These are phyloP conservation scores for Eleginops maclovinus DNA, from an alignment of 2,113 vertebrate genomes.

Conservation along the genomic window DNA sequence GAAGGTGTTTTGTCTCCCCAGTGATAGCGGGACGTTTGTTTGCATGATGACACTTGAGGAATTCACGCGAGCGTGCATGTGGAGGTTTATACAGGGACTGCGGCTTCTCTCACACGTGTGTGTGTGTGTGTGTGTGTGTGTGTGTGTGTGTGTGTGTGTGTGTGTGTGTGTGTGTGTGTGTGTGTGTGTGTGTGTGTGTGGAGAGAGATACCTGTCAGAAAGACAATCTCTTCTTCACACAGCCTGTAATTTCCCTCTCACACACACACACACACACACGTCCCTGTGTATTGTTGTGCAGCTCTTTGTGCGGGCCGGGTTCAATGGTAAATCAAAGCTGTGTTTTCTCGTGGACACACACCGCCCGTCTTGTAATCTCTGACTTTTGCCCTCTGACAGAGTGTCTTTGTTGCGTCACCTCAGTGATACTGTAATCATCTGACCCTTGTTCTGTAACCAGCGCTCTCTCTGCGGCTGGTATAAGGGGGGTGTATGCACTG, in stretches of 20 bases:
- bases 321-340: slow-evolving; percentile 4
- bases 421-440: slow-evolving; percentile 66
- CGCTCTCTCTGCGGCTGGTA: background rate
- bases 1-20: background rate
- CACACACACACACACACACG: background rate
- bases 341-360: slow-evolving; percentile 12
- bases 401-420: slow-evolving; percentile 64
- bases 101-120: slow-evolving; percentile 61
- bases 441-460: slow-evolving; percentile 65
- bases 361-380: slow-evolving; percentile 31
- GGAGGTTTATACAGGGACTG: slow-evolving; percentile 56
- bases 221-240: background rate
- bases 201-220: too few relatives aligned
- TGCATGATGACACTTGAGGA: slow-evolving; percentile 39
- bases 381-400: slow-evolving; percentile 67
- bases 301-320: background rate
- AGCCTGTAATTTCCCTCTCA: background rate
- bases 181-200: too few relatives aligned
- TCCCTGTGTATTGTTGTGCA: background rate
- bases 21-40: slow-evolving; percentile 13
- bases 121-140: slow-evolving; percentile 22
- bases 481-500: background rate
- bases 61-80: slow-evolving; percentile 63
- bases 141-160: too few relatives aligned
- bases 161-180: slow-evolving; percentile 40